Percentiles rank a stretch among this genome's conserved stretches.
These are phyloP conservation scores for Ammospiza nelsoni DNA, from an alignment of 2,113 vertebrate genomes.

Conservation along the genomic window DNA sequence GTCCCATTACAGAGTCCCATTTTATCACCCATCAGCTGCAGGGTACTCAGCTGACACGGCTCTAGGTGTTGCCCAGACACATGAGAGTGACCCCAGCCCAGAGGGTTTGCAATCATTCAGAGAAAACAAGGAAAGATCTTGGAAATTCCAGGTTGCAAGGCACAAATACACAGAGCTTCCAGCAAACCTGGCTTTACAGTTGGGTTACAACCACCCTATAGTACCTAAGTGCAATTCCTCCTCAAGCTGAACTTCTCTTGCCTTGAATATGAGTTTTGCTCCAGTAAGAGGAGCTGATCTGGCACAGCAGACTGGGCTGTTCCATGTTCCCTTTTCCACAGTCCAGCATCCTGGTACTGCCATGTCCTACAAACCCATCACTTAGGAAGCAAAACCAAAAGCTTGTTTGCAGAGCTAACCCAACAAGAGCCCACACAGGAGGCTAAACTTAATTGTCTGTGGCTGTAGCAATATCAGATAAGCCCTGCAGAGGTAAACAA, in stretches of 20 bases:
- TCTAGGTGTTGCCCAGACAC: neutral
- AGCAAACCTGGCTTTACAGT: neutral
- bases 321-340: neutral
- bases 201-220: neutral
- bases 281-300: neutral
- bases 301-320: neutral
- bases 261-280: neutral
- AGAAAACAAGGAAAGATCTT: neutral
- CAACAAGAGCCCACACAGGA: neutral
- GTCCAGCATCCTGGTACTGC: neutral
- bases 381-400: neutral
- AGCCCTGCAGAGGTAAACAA: conserved; percentile 49
- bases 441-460: conserved; percentile 39
- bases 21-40: neutral
- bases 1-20: no score
- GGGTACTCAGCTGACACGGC: neutral
- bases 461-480: conserved; percentile 40
- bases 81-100: neutral
- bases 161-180: neutral
- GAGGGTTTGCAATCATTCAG: neutral
- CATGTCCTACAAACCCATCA: neutral
- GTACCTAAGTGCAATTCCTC: neutral
- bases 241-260: neutral
- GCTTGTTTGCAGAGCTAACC: neutral
- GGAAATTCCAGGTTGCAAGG: neutral